Conservation (phyloP, 2,113 vertebrate genomes). For the Chlorodrepanis virens region DNA sequence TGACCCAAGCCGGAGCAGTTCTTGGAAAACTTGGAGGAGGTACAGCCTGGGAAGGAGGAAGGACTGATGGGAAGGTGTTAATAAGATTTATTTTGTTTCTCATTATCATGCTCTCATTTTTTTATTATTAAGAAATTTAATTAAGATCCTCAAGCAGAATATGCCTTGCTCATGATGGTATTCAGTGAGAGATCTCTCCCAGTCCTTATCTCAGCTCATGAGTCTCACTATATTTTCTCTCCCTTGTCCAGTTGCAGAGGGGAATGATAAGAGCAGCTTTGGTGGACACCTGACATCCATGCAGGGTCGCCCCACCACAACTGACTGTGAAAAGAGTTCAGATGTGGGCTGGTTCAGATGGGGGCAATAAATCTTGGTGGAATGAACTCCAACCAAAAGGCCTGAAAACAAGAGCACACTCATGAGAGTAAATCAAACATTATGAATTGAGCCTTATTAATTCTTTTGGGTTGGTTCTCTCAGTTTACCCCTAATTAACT, state of each 20-base stretch:
- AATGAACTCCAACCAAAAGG: not conserved
- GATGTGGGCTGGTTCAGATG: not conserved
- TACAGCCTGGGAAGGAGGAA: not conserved
- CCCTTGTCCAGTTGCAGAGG: not conserved
- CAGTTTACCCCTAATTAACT: not conserved
- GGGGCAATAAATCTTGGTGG: not conserved
- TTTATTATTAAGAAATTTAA: not conserved
- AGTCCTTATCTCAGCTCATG: not conserved
- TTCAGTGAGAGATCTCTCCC: not conserved
- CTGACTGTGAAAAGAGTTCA: not conserved
- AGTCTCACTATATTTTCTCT: not conserved
- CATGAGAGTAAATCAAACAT: not conserved
- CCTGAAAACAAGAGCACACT: not conserved
- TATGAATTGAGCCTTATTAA: not conserved
- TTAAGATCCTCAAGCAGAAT: not conserved
- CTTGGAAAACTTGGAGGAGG: not conserved
- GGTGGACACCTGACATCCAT: not conserved
- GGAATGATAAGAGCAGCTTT: not conserved
- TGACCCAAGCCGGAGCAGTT: not conserved
- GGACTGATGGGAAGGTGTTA: fast-evolving
- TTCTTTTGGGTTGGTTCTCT: not conserved
- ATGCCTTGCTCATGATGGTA: not conserved
- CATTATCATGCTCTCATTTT: not conserved
- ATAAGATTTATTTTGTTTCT: not conserved
- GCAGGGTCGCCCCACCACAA: not conserved